Percentiles rank a stretch among this genome's conserved stretches.
phyloP scores from a whole-genome alignment of 2,888 invertebrate species.

The Hipparchia semele region DNA sequence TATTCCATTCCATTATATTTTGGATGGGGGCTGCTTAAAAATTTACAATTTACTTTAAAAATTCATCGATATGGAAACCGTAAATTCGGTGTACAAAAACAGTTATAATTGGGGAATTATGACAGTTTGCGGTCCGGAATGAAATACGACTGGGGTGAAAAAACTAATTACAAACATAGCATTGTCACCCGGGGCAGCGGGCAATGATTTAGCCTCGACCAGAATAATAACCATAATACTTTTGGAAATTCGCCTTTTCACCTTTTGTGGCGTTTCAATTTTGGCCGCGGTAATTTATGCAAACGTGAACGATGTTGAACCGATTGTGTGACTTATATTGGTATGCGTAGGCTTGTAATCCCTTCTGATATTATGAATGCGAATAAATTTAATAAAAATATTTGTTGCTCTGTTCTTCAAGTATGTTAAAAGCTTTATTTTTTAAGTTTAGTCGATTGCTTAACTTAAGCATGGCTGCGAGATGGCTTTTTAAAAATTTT shows the following conservation, averaged over 20 bases:
- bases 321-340: not conserved
- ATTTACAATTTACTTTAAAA: constrained; percentile 24
- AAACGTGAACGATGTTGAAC: not conserved
- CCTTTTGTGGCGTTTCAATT: constrained; percentile 15
- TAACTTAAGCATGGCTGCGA: too few species aligned
- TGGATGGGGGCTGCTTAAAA: not conserved
- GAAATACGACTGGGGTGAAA: constrained; percentile 66
- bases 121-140: constrained; percentile 44
- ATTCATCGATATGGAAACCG: constrained; percentile 23
- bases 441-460: too few species aligned
- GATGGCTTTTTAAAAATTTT: too few species aligned
- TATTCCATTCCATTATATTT: too few species aligned
- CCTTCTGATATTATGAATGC: too few species aligned
- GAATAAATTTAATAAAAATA: too few species aligned
- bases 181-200: constrained; percentile 53
- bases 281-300: constrained; percentile 2
- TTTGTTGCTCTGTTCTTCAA: too few species aligned
- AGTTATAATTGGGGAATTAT: constrained; percentile 39
- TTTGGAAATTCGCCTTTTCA: constrained; percentile 14
- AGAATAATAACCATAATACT: constrained; percentile 17
- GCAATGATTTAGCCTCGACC: constrained; percentile 25
- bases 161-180: constrained; percentile 68
- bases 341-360: too few species aligned
- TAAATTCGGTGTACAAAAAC: constrained; percentile 22
- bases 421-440: too few species aligned